Evolutionary conservation across 1,140 invertebrate genomes (phyloP), one percentile per base, ranked within the genome.

Genomic region (Drosophila serrata): DNA sequence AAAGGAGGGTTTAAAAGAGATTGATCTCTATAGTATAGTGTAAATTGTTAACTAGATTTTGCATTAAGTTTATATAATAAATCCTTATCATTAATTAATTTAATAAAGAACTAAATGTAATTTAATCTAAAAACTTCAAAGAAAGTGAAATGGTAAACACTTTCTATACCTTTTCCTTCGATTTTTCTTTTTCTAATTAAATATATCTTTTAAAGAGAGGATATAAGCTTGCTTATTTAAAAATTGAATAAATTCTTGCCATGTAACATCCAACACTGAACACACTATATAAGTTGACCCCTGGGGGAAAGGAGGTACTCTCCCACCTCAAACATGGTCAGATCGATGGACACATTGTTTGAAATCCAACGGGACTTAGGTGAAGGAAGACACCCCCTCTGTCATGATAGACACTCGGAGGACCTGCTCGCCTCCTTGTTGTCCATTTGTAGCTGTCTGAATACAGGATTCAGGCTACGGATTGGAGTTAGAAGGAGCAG

Each of bases 271-370:
- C 27, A 7, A 4, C 3, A 31, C 12, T 17, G 24, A 11, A 7
- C 24, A n/a, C 24, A 11, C 17, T 24, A 11, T 13, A 35, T n/a
- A 22, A 55, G 51, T 22, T 35, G 31, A 53, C 49, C 49, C 31
- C 31, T 6, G n/a, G 31, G 49, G 13, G 31, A 12, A 12, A 6
- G 17, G 12, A 24, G 24, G 24, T 24, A 33, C 49, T 51, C 12
- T 53, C 15, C 19, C 33, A 53, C 51, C 51, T 60, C 13, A 63
- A 63, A 40, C 19, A 22, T 40, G 13, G 15, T 24, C 55, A n/a
- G 29, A 63, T 63, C 35, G 35, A 63, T 60, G 55, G 35, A 31
- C 35, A 62, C 51, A 59, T 62, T 59, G 31, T 59, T 59, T 27
- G 19, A 13, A 37, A 39, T 59, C 53, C 17, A 8, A 5, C 19